These are phyloP conservation scores for Acronicta leporina DNA, from an alignment of 2,888 invertebrate genomes.

Conservation along the genomic window DNA sequence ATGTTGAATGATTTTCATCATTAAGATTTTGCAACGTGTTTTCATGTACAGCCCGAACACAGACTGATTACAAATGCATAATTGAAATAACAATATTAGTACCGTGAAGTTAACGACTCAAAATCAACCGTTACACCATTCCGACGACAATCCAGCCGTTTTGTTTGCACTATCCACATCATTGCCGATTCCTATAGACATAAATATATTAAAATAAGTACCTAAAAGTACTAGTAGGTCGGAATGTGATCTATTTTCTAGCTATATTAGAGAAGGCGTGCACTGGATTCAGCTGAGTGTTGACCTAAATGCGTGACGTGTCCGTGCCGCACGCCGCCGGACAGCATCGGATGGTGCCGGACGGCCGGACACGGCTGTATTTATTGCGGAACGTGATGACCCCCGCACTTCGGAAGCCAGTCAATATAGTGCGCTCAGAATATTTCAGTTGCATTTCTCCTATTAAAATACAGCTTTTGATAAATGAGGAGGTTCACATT, in stretches of 20 bases:
- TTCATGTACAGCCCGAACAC: too few relatives aligned
- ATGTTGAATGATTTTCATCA: too few relatives aligned
- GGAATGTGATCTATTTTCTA: constrained; percentile 10
- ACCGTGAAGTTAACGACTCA: too few relatives aligned
- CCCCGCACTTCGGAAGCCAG: constrained; percentile 8
- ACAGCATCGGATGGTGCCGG: not conserved
- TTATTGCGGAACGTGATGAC: constrained; percentile 26
- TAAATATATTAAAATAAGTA: too few relatives aligned
- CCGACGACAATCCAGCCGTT: too few relatives aligned
- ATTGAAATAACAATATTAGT: too few relatives aligned
- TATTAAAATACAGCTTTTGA: constrained; percentile 7
- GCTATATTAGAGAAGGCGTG: constrained; percentile 8
- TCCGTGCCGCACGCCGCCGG: constrained; percentile 1
- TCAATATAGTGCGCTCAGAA: constrained; percentile 19
- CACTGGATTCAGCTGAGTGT: constrained; percentile 15
- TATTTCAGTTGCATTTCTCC: constrained; percentile 4
- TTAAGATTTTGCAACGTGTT: too few relatives aligned
- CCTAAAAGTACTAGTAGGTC: not conserved
- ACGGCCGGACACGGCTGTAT: constrained; percentile 21
- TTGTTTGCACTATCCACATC: too few relatives aligned
- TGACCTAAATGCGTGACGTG: constrained; percentile 30
- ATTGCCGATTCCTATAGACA: too few relatives aligned
- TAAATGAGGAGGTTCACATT: not conserved
- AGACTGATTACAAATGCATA: too few relatives aligned
- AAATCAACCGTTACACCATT: too few relatives aligned